Conservation (phyloP, 2,797 vertebrate genomes). For the Notamacropus eugenii region DNA sequence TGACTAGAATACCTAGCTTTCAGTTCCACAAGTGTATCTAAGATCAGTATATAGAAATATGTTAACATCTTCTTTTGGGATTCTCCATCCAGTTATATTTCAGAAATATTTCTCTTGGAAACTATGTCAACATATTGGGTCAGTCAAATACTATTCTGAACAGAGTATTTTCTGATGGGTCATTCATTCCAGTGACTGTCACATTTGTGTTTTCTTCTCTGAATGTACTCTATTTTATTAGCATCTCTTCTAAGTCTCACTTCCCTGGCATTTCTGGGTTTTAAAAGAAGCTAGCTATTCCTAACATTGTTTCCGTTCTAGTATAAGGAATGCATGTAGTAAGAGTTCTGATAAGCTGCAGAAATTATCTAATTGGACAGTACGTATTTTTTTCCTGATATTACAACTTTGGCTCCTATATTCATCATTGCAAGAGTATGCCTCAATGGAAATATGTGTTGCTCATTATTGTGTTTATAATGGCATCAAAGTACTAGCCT, state of each 20-base stretch:
- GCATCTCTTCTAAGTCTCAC: background rate
- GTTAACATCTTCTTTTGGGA: slow-evolving; percentile 55
- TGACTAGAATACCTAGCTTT: background rate
- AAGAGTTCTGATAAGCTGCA: background rate
- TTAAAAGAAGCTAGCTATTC: background rate
- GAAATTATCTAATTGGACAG: background rate
- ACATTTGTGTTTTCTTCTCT: background rate
- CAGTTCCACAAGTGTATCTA: slow-evolving; percentile 12
- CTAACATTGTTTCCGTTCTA: too few species aligned
- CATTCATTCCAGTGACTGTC: background rate
- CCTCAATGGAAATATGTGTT: background rate
- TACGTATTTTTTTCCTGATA: background rate
- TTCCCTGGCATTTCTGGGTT: background rate
- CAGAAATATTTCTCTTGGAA: slow-evolving; percentile 18
- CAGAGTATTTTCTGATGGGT: slow-evolving; percentile 26
- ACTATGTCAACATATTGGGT: slow-evolving; percentile 49
- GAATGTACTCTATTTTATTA: background rate
- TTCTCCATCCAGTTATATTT: slow-evolving; percentile 21
- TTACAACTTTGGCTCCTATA: background rate
- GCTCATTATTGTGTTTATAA: background rate
- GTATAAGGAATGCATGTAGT: background rate
- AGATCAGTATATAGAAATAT: slow-evolving; percentile 34
- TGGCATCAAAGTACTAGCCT: background rate
- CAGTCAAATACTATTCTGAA: slow-evolving; percentile 57
- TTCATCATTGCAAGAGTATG: background rate